Evolutionary conservation across 2,888 invertebrate genomes (phyloP).

Genomic region (Glyphotaelius pellucidus): DNA sequence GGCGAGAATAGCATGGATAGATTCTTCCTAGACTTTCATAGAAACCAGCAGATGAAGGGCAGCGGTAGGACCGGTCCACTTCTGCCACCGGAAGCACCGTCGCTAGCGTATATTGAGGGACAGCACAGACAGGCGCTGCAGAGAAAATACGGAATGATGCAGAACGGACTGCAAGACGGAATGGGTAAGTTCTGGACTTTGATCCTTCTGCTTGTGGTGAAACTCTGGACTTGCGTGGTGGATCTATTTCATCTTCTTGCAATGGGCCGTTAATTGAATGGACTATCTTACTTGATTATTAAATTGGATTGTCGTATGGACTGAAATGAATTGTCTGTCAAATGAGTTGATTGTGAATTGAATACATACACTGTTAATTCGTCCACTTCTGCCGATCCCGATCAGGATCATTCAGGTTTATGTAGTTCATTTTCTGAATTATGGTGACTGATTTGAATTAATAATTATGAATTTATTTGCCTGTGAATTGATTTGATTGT

Average conservation of each 20-base stretch:
- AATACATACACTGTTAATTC: neutral
- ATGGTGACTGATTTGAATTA: no score
- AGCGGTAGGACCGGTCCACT: conserved; percentile 35
- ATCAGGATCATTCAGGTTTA: no score
- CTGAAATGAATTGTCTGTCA: neutral
- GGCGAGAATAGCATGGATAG: conserved; percentile 80
- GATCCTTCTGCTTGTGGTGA: neutral
- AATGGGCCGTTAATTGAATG: neutral
- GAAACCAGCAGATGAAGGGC: conserved; percentile 75
- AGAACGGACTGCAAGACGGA: conserved; percentile 51
- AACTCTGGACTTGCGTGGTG: neutral
- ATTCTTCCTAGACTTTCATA: conserved; percentile 85
- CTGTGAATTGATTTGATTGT: neutral
- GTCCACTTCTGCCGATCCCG: no score
- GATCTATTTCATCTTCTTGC: neutral
- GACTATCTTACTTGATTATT: neutral
- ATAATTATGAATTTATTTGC: no score
- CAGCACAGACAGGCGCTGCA: conserved; percentile 60
- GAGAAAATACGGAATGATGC: conserved; percentile 59
- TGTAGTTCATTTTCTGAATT: no score
- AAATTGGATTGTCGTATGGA: neutral
- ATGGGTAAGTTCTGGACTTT: conserved; percentile 33
- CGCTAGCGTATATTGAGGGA: conserved; percentile 65
- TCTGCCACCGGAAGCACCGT: conserved; percentile 60
- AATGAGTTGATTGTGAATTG: neutral